A percentile compares a stretch with the other conserved stretches of the same genome.
Conservation (phyloP, 2,113 vertebrate species). For the Eudorcas thomsonii region DNA sequence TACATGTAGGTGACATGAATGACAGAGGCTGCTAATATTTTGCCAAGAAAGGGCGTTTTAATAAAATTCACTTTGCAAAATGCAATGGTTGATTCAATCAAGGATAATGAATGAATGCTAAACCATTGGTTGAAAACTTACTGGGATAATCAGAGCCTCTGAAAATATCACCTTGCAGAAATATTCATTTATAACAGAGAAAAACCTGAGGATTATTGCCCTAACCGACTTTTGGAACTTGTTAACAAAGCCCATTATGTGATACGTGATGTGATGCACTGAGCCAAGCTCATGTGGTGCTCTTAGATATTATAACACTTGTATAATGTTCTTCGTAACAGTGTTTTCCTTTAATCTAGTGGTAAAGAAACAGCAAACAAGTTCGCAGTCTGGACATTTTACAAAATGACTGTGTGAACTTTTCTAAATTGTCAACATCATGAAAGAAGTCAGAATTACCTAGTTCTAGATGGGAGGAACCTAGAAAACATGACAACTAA, state of each 20-base stretch:
- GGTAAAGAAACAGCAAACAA: neutral
- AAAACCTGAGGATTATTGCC: neutral
- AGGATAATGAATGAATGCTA: neutral
- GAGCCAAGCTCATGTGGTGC: neutral
- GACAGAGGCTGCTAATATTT: neutral
- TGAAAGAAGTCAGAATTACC: neutral
- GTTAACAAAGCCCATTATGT: neutral
- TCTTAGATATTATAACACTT: neutral
- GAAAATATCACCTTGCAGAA: neutral
- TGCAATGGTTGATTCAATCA: neutral
- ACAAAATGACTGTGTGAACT: neutral
- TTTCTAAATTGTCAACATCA: neutral
- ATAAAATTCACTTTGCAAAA: neutral
- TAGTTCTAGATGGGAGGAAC: neutral
- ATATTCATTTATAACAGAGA: neutral
- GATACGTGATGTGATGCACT: neutral
- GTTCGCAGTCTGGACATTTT: neutral
- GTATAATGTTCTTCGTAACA: neutral
- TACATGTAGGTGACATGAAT: neutral
- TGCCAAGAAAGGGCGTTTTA: neutral
- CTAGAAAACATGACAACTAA: neutral
- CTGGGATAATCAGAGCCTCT: neutral
- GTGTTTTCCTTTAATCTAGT: neutral
- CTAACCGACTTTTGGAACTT: neutral
- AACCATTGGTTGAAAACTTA: neutral